Base-by-base conservation (phyloP, 2,888 invertebrate genomes). In the Mongoloraphidia duomilia region DNA sequence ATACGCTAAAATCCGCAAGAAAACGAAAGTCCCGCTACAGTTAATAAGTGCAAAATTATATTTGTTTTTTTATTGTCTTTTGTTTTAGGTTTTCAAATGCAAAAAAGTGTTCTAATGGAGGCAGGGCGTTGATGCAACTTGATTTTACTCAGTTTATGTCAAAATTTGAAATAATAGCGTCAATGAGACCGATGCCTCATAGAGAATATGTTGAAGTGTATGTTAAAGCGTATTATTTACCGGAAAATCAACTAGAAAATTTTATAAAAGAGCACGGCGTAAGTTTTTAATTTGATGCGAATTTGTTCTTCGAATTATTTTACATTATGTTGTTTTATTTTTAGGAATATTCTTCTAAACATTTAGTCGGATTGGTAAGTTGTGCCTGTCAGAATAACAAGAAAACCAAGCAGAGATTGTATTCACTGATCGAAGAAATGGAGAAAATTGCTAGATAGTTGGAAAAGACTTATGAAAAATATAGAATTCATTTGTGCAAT, bases 121-220 rank as follows among this genome's bases (percentile, higher is more conserved):
- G 98, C 0, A 72, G 98, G 38, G 97, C 94, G 0, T 68, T 98
- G 9, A 98, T 98, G 97, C 96, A 96, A 63, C 71, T 98, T 17
- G 98, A 98, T 72, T 96, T 93, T 61, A 89, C 93, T 8, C 96
- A 97, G 64, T 81, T 96, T 53, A 78, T 93, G 56, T 82, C 89
- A 17, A 93, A 95, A 63, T 73, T 92, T 46, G 94, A 96, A 66
- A 82, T 85, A 60, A 80, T 95, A 48, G 85, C 92, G 0, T 79
- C 80, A 1, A 63, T 92, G 8, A 82, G 83, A 61, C 93, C 93
- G 3, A 74, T 92, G 12, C 92, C 95, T 0, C 86, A 88, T 60
- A 81, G 84, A 54, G 85, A 88, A 49, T 91, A 88, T 60, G 95
- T 97, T 0, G 96, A 97, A 67, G 78, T 79, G 48, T 98, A 94